phyloP scores from a whole-genome alignment of 2,888 invertebrate species.

The Tipula confusa region DNA sequence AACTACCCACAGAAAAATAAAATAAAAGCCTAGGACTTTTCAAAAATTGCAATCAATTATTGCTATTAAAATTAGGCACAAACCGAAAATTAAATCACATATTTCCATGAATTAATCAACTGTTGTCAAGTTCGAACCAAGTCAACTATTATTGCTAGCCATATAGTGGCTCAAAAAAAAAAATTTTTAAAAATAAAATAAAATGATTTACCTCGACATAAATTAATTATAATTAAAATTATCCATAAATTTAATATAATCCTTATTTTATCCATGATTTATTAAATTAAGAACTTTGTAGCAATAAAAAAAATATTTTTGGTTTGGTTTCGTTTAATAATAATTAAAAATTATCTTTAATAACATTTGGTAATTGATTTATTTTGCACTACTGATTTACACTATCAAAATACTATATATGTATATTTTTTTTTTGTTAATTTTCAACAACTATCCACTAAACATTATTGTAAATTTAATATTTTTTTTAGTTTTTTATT shows the following conservation, averaged over 20 bases:
- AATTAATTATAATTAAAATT: not conserved
- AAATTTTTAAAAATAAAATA: not conserved
- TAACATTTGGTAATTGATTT: not conserved
- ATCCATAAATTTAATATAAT: constrained; percentile 3
- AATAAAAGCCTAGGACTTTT: too few relatives aligned
- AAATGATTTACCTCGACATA: not conserved
- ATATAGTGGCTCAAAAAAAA: too few relatives aligned
- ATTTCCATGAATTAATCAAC: too few relatives aligned
- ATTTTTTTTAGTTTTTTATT: not conserved
- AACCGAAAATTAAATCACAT: too few relatives aligned
- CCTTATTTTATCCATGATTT: not conserved
- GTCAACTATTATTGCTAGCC: too few relatives aligned
- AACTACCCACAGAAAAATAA: too few relatives aligned
- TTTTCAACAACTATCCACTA: not conserved
- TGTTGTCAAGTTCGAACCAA: too few relatives aligned
- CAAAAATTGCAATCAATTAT: too few relatives aligned
- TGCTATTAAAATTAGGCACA: too few relatives aligned
- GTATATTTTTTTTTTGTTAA: too few relatives aligned
- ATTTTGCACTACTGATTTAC: not conserved
- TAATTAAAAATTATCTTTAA: not conserved
- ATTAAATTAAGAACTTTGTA: not conserved
- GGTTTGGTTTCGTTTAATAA: not conserved
- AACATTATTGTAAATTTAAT: not conserved
- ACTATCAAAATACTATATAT: not conserved
- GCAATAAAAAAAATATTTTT: not conserved